Base-by-base conservation (phyloP, 2,888 invertebrate genomes). In the Unio delphinus region DNA sequence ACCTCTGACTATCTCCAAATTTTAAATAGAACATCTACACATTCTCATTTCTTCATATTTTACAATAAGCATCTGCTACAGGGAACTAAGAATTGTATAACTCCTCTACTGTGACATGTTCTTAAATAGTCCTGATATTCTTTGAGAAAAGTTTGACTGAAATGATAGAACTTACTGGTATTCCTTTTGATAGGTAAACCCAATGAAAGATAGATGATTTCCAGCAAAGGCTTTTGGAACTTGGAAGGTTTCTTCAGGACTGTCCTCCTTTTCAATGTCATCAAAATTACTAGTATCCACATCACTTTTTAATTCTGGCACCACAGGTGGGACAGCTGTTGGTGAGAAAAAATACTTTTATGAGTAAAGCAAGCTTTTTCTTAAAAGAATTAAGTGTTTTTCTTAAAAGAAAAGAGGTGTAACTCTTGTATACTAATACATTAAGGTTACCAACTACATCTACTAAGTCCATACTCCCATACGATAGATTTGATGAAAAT, bases 251-350 rank as follows among this genome's bases (percentile, higher is more conserved):
- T 99, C 98, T 88, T 97, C 96, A 5, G 86, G 82, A 30, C 94
- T 94, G 89, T 97, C 97, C 77, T 97, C 96, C 87, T 96, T 95
- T 86, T 98, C 98, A 75, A 98, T 95, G 85, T 98, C 98, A 90
- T 99, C 99, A 91, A 99, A 99, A 91, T 99, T 97, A 83, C 97
- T 95, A 0, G 99, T 98, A 90, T 99, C 99, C 89, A 98, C 98
- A 89, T 99, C 99, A 77, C 98, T 95, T 26, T 94, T 93, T 68
- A 99, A 91, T 88, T 99, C 98, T 20, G 99, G 99, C 20, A 99
- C 97, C 17, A 99, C 97, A 0, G 99, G 99, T 3, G 99, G 98
- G 61, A 96, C 88, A 66, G 89, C 91, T 90, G 74, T 45, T 45
- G 45, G 45, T 45, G 45, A 45, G 15, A 75, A 74, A 59, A 54